phyloP scores from a whole-genome alignment of 2,888 invertebrate species.

The Troides oblongomaculatus region DNA sequence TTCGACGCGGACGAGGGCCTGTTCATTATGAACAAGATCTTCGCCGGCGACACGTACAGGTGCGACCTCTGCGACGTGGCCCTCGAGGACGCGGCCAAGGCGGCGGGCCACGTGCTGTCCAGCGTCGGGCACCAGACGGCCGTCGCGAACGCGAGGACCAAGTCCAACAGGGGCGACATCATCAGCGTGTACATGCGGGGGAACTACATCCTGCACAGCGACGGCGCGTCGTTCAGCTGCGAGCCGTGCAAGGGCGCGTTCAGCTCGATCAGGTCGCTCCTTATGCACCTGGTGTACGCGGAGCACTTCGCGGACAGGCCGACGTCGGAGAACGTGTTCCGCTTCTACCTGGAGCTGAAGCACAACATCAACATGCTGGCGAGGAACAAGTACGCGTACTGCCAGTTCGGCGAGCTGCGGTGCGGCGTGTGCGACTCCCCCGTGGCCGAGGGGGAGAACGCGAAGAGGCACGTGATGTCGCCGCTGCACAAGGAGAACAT shows the following conservation, averaged over 20 bases:
- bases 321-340: slow-evolving; percentile 61
- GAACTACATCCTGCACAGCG: slow-evolving; percentile 61
- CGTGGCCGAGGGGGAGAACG: slow-evolving; percentile 63
- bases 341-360: slow-evolving; percentile 71
- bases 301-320: slow-evolving; percentile 62
- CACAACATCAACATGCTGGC: slow-evolving; percentile 70
- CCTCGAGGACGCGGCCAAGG: slow-evolving; percentile 50
- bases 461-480: slow-evolving; percentile 68
- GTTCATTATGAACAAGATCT: slow-evolving; percentile 50
- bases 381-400: slow-evolving; percentile 67
- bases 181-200: slow-evolving; percentile 72
- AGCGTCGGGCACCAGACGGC: slow-evolving; percentile 58
- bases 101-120: slow-evolving; percentile 55
- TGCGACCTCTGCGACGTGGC: slow-evolving; percentile 56
- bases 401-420: slow-evolving; percentile 62
- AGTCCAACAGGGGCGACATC: slow-evolving; percentile 60
- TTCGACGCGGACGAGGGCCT: slow-evolving; percentile 48
- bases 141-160: slow-evolving; percentile 49
- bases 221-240: slow-evolving; percentile 62
- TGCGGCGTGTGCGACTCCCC: slow-evolving; percentile 70
- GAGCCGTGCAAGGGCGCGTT: slow-evolving; percentile 57
- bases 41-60: slow-evolving; percentile 40
- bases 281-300: slow-evolving; percentile 65
- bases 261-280: slow-evolving; percentile 61
- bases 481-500: slow-evolving; percentile 67